Evolutionary conservation across 2,888 invertebrate species (phyloP).

Genomic region (Litoditis marina): DNA sequence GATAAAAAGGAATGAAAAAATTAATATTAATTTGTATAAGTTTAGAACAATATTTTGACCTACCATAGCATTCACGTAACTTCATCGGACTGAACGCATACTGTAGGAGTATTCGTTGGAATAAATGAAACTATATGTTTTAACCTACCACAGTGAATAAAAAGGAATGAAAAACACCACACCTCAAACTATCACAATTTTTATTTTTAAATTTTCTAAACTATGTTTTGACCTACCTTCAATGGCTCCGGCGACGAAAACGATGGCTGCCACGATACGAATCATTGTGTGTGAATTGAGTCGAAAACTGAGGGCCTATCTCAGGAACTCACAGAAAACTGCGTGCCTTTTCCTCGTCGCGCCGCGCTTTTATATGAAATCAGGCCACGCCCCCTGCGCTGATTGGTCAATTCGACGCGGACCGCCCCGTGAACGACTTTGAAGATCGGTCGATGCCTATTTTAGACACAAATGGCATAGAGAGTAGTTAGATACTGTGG

Average conservation of each 20-base stretch:
- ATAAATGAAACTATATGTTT: neutral
- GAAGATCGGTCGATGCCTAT: slow-evolving; percentile 22
- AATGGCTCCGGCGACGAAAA: slow-evolving; percentile 14
- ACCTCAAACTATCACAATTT: too few species aligned
- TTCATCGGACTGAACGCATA: too few species aligned
- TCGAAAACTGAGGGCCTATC: slow-evolving; percentile 19
- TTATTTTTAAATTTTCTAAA: neutral
- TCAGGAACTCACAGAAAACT: slow-evolving; percentile 39
- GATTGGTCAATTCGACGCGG: neutral
- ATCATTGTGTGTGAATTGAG: slow-evolving; percentile 10
- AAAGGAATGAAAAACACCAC: too few species aligned
- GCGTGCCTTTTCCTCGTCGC: slow-evolving; percentile 17
- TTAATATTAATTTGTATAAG: too few species aligned
- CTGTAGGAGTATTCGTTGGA: neutral
- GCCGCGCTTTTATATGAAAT: slow-evolving; percentile 9
- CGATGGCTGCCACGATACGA: slow-evolving; percentile 6
- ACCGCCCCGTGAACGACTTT: slow-evolving; percentile 20
- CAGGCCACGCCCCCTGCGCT: slow-evolving; percentile 1
- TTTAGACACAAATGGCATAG: slow-evolving; percentile 17
- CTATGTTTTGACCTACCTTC: slow-evolving; percentile 13
- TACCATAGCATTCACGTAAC: too few species aligned
- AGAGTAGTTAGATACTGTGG: neutral
- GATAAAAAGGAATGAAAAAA: too few species aligned
- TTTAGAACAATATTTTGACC: too few species aligned
- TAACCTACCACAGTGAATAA: too few species aligned